phyloP scores from a whole-genome alignment of 2,113 vertebrate genomes.

The Geococcyx californianus region DNA sequence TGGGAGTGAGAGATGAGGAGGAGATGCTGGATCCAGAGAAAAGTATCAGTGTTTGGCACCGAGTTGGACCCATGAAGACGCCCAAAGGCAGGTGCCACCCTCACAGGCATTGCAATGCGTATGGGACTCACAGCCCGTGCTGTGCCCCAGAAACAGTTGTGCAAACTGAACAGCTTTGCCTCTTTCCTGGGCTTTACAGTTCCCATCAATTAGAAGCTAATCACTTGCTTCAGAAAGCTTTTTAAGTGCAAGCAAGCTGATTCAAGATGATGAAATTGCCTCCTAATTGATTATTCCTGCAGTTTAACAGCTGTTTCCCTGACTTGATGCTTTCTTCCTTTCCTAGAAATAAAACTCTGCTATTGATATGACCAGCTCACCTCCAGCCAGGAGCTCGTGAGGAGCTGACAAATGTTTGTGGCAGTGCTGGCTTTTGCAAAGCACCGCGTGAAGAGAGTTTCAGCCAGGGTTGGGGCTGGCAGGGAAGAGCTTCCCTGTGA shows the following conservation, averaged over 20 bases:
- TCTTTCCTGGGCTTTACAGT: neutral
- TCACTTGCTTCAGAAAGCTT: constrained; percentile 48
- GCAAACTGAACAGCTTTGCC: neutral
- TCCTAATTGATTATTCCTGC: constrained; percentile 63
- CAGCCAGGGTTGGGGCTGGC: neutral
- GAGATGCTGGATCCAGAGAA: neutral
- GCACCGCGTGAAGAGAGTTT: neutral
- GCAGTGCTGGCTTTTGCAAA: neutral
- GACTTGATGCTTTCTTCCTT: neutral
- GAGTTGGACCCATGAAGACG: neutral
- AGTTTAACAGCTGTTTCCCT: constrained; percentile 55
- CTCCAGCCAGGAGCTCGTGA: constrained; percentile 13
- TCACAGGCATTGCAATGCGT: neutral
- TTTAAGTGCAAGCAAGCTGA: constrained; percentile 39
- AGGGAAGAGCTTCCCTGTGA: neutral
- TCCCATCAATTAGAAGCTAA: constrained; percentile 47
- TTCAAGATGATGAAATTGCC: constrained; percentile 49
- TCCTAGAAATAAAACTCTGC: neutral
- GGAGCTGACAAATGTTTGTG: constrained; percentile 5
- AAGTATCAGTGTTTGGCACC: neutral
- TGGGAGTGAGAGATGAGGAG: neutral
- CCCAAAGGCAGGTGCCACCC: neutral
- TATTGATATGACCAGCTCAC: neutral
- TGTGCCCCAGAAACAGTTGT: neutral
- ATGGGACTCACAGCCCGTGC: neutral